Conservation (phyloP, 2,888 invertebrate species). For the Phragmatobia fuliginosa region DNA sequence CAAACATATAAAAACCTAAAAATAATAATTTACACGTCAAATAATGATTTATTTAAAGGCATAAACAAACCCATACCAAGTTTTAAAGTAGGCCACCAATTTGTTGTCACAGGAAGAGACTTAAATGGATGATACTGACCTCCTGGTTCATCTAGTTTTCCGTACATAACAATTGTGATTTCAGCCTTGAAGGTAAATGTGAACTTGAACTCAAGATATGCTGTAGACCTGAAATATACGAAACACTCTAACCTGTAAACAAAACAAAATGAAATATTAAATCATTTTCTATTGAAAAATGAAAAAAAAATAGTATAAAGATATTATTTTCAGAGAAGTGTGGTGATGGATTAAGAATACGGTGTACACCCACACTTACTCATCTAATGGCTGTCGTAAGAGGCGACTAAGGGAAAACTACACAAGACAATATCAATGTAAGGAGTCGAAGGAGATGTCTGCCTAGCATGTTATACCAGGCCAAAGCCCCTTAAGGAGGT, state of each 20-base stretch:
- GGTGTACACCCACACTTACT: too few species aligned
- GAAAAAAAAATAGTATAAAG: neutral
- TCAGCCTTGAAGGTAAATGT: slow-evolving; percentile 64
- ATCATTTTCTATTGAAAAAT: neutral
- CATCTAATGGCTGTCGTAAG: too few species aligned
- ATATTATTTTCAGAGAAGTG: too few species aligned
- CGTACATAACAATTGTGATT: slow-evolving; percentile 62
- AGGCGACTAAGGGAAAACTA: too few species aligned
- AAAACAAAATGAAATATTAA: neutral
- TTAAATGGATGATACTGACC: neutral
- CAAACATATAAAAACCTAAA: neutral
- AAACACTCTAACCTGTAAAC: slow-evolving; percentile 65
- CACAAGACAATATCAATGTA: too few species aligned
- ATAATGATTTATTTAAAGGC: neutral
- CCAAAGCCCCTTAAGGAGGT: too few species aligned
- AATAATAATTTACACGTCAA: neutral
- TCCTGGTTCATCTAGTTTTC: slow-evolving; percentile 21
- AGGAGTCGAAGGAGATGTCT: too few species aligned
- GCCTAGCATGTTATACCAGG: too few species aligned
- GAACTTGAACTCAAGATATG: slow-evolving; percentile 68
- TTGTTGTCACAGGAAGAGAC: neutral
- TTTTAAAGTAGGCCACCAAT: slow-evolving; percentile 3
- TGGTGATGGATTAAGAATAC: too few species aligned
- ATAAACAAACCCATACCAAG: neutral
- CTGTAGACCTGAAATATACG: slow-evolving; percentile 66